Conservation (phyloP, 2,113 vertebrate species). For the Oncorhynchus nerka region DNA sequence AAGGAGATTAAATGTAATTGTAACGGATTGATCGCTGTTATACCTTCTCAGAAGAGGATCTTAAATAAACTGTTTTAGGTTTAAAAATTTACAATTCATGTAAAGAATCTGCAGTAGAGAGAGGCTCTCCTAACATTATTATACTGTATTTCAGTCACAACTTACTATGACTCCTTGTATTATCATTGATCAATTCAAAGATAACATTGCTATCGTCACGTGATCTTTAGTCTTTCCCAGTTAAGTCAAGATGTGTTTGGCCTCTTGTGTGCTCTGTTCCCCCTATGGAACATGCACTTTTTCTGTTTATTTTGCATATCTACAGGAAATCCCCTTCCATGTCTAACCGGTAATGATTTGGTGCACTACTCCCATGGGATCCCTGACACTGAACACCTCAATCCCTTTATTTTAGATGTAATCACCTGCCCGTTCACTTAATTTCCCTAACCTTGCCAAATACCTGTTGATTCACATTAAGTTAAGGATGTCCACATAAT, state of each 20-base stretch:
- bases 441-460: neutral
- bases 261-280: constrained; percentile 10
- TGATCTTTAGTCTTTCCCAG: too few species aligned
- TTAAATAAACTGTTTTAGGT: neutral
- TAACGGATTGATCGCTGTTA: neutral
- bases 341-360: constrained; percentile 61
- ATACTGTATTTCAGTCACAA: neutral
- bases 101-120: neutral
- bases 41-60: neutral
- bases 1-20: neutral
- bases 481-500: too few species aligned
- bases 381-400: constrained; percentile 16
- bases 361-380: constrained; percentile 36
- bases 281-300: constrained; percentile 3
- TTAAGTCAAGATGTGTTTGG: neutral
- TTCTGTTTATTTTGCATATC: constrained; percentile 64
- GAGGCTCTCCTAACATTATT: neutral
- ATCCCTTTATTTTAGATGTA: constrained; percentile 19
- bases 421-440: constrained; percentile 6
- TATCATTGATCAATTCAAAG: neutral
- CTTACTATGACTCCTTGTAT: neutral
- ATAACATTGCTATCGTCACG: too few species aligned
- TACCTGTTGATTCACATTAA: too few species aligned
- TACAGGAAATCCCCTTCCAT: constrained; percentile 61
- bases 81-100: neutral